Evolutionary conservation across 2,888 invertebrate species (phyloP), one percentile per base, ranked within the genome.

Genomic region (Geophilus truncorum): DNA sequence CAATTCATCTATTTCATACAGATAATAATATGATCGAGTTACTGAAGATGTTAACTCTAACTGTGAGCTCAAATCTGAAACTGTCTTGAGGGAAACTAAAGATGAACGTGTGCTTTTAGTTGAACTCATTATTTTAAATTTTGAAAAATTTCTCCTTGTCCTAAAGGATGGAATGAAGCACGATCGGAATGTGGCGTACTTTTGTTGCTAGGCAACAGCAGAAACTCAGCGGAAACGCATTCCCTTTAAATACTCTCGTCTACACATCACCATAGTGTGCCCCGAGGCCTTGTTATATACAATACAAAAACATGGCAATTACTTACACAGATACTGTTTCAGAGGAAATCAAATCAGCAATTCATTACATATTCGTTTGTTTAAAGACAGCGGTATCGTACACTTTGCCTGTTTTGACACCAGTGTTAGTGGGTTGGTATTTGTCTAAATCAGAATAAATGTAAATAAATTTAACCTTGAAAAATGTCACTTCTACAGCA

Each of bases 151-250:
- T 57, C 21, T 7, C 21, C 57, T 12, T 21, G 57, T 62, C 7
- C 57, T 62, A 18, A 62, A 62, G 57, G 57, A 62, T 62, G 57
- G 57, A 57, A 57, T 57, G 57, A 57, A n/a, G 57, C 21, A 62
- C 23, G 57, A 62, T 10, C 10, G 21, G 57, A 62, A 62, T 7
- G 15, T 62, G 21, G 57, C 21, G 21, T 62, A 40, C 21, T 62
- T 5, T 23, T 62, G 23, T 62, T 62, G 57, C 57, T 21, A 18
- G 21, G 57, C 57, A 18, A 62, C 57, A n/a, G n/a, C n/a, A n/a
- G n/a, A n/a, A n/a, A n/a, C n/a, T n/a, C n/a, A n/a, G n/a, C n/a
- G n/a, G n/a, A n/a, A n/a, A n/a, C n/a, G n/a, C n/a, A n/a, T n/a
- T n/a, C n/a, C n/a, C n/a, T n/a, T n/a, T n/a, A n/a, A n/a, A n/a